Percentiles rank a stretch among this genome's conserved stretches.
Evolutionary conservation across 2,888 invertebrate genomes (phyloP).

Genomic region (Lissocephala sabroskyi): DNA sequence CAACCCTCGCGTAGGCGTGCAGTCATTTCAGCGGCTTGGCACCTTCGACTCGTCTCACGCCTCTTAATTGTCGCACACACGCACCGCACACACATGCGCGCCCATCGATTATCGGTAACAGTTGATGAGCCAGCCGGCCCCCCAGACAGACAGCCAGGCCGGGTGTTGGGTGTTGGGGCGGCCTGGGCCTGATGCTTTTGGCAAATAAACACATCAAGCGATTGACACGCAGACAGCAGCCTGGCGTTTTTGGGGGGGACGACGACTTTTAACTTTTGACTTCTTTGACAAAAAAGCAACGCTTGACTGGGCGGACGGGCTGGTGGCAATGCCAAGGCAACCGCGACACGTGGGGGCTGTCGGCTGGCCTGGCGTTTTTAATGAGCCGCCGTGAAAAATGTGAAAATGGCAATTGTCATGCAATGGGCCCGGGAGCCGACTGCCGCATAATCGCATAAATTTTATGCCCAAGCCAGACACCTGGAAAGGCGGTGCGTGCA

Average conservation of each 20-base stretch:
- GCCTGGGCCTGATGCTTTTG: slow-evolving; percentile 21
- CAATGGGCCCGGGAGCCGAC: slow-evolving; percentile 20
- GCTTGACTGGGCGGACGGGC: neutral
- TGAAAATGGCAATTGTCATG: slow-evolving; percentile 53
- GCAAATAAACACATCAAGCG: slow-evolving; percentile 49
- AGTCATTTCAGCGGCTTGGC: neutral
- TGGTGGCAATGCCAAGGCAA: neutral
- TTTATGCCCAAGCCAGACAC: neutral
- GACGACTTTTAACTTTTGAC: no score
- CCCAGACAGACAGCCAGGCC: neutral
- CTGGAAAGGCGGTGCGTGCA: neutral
- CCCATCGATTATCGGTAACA: slow-evolving; percentile 24
- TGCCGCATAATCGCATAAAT: no score
- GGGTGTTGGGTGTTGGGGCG: neutral
- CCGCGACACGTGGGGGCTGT: neutral
- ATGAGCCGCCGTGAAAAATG: slow-evolving; percentile 32
- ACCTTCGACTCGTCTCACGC: slow-evolving; percentile 12
- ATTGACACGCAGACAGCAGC: slow-evolving; percentile 43
- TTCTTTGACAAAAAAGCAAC: neutral
- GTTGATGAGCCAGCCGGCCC: slow-evolving; percentile 10
- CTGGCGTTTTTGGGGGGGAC: no score
- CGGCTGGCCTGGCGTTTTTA: slow-evolving; percentile 19
- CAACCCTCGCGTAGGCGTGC: neutral
- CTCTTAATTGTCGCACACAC: slow-evolving; percentile 40
- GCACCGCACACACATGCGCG: slow-evolving; percentile 3